These are phyloP conservation scores for Danio choprae DNA, from an alignment of 2,797 vertebrate genomes.

Conservation along the genomic window DNA sequence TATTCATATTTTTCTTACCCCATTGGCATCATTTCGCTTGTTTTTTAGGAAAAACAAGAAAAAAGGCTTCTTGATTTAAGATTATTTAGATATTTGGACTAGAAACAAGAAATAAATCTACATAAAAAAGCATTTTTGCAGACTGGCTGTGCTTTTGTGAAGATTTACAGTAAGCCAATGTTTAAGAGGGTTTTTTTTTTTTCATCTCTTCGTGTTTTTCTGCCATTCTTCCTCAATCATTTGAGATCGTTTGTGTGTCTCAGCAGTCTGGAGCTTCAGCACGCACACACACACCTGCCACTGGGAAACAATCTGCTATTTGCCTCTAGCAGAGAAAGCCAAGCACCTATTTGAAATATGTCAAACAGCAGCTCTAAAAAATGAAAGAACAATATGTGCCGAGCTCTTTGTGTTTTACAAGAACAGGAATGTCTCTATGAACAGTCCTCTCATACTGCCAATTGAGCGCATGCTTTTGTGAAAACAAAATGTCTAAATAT, in stretches of 20 bases:
- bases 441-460: neutral
- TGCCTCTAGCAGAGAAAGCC: constrained; percentile 34
- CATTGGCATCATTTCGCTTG: no score
- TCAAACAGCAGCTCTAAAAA: constrained; percentile 21
- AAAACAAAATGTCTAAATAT: neutral
- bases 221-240: neutral
- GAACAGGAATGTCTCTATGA: neutral
- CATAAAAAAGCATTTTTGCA: no score
- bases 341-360: constrained; percentile 15
- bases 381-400: constrained; percentile 2
- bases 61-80: no score
- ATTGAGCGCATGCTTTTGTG: neutral
- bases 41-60: no score
- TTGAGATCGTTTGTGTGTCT: neutral
- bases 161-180: neutral
- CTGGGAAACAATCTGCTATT: constrained; percentile 22
- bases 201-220: neutral
- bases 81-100: no score
- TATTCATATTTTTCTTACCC: no score
- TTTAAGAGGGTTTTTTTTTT: neutral
- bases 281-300: constrained; percentile 12
- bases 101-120: no score
- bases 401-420: constrained; percentile 14
- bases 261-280: neutral
- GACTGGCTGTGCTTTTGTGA: neutral